phyloP scores from a whole-genome alignment of 2,113 vertebrate genomes.

The Centropristis striata region DNA sequence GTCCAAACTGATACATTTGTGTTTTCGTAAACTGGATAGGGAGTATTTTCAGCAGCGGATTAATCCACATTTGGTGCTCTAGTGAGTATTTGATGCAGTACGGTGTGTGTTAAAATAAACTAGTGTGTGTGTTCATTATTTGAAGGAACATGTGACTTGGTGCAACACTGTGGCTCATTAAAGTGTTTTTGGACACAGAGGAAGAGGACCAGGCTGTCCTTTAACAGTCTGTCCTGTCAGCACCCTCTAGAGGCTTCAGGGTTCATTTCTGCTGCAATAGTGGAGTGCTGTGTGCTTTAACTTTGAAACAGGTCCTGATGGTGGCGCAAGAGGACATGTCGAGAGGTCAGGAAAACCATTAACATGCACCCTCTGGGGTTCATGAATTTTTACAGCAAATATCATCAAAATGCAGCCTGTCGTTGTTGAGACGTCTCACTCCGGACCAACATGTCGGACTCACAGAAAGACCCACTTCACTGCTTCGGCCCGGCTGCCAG shows the following conservation, averaged over 20 bases:
- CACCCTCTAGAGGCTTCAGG: background rate
- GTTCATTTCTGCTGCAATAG: background rate
- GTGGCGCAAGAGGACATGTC: background rate
- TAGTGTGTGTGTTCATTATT: background rate
- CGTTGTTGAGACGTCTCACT: constrained; percentile 25
- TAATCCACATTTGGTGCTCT: no score
- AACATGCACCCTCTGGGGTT: background rate
- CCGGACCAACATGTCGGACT: background rate
- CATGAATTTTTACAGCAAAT: constrained; percentile 3
- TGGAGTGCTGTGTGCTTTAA: background rate
- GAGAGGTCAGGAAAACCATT: background rate
- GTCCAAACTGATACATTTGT: no score
- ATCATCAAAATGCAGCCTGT: background rate
- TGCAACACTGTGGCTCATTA: no score
- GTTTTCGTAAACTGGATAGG: no score
- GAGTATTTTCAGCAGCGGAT: no score
- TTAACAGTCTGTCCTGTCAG: background rate
- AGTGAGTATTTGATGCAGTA: no score
- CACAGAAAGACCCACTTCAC: background rate
- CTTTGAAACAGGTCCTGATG: background rate
- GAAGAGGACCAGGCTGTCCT: background rate
- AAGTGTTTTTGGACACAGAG: background rate
- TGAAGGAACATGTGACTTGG: background rate
- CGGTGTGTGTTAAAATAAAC: no score
- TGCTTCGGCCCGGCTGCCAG: background rate